Percentiles rank a stretch among this genome's conserved stretches.
These are phyloP conservation scores for Scotopteryx bipunctaria DNA, from an alignment of 2,888 invertebrate species.

Conservation along the genomic window DNA sequence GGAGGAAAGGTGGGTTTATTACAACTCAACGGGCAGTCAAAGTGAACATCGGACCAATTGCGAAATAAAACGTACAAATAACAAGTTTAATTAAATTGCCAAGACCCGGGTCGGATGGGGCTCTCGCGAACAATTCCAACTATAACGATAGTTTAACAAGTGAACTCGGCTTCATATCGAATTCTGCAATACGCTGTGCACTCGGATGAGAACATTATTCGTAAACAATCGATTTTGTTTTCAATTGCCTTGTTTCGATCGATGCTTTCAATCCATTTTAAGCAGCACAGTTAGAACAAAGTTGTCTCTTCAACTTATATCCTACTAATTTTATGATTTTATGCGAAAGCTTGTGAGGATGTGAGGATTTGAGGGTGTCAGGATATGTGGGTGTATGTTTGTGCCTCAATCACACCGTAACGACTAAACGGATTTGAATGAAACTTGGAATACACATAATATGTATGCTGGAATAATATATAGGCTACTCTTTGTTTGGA, in stretches of 20 bases:
- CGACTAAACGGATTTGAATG: too few species aligned
- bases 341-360: too few species aligned
- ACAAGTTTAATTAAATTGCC: conserved; percentile 82
- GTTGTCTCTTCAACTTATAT: too few species aligned
- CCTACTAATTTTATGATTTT: too few species aligned
- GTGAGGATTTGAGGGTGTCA: too few species aligned
- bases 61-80: conserved; percentile 81
- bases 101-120: conserved; percentile 57
- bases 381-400: too few species aligned
- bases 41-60: conserved; percentile 69
- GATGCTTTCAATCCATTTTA: conserved; percentile 25
- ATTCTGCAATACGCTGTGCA: conserved; percentile 59
- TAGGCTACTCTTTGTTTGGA: too few species aligned
- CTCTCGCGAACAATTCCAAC: conserved; percentile 67
- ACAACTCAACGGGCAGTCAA: conserved; percentile 70
- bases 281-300: not conserved
- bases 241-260: conserved; percentile 32
- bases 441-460: too few species aligned
- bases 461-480: too few species aligned
- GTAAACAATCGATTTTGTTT: conserved; percentile 47
- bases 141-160: conserved; percentile 77
- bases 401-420: too few species aligned
- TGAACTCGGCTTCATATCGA: conserved; percentile 73
- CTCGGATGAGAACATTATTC: conserved; percentile 58
- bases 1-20: conserved; percentile 42